A percentile compares a stretch with the other conserved stretches of the same genome.
Conservation (phyloP, 2,797 vertebrate genomes). For the Sitta carolinensis region DNA sequence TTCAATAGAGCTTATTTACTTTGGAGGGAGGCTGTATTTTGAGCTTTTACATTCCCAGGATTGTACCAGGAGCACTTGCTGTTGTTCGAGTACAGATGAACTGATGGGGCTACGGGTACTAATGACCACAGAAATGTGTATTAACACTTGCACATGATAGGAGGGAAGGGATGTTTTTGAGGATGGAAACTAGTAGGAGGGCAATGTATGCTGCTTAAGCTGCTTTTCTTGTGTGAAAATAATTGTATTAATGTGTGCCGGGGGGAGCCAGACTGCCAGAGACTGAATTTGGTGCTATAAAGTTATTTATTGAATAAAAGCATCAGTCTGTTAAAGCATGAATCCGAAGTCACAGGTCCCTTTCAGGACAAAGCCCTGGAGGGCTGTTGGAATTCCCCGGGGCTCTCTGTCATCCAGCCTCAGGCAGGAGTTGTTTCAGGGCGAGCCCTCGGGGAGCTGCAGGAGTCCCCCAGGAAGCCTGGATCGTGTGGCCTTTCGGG, state of each 20-base stretch:
- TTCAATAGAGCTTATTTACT: neutral
- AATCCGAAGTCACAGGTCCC: no score
- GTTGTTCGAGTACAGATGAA: neutral
- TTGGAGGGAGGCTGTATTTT: neutral
- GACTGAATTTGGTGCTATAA: no score
- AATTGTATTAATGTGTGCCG: neutral
- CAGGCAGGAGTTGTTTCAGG: no score
- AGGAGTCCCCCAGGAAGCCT: no score
- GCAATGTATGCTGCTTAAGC: neutral
- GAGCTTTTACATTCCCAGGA: neutral
- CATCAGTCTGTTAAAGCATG: no score
- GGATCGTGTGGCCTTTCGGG: no score
- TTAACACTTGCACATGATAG: neutral
- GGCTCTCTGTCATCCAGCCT: no score
- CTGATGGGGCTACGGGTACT: neutral
- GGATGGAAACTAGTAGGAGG: neutral
- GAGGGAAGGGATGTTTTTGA: neutral
- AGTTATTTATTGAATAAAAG: no score
- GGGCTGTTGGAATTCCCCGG: no score
- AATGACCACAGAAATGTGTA: accelerated
- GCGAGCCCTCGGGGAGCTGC: no score
- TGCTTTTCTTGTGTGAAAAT: neutral
- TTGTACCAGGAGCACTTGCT: neutral
- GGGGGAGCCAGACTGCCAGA: no score
- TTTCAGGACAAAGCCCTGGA: no score